A percentile compares a stretch with the other conserved stretches of the same genome.
Evolutionary conservation across 2,113 vertebrate genomes (phyloP).

Genomic region (Melanotaenia duboulayi): DNA sequence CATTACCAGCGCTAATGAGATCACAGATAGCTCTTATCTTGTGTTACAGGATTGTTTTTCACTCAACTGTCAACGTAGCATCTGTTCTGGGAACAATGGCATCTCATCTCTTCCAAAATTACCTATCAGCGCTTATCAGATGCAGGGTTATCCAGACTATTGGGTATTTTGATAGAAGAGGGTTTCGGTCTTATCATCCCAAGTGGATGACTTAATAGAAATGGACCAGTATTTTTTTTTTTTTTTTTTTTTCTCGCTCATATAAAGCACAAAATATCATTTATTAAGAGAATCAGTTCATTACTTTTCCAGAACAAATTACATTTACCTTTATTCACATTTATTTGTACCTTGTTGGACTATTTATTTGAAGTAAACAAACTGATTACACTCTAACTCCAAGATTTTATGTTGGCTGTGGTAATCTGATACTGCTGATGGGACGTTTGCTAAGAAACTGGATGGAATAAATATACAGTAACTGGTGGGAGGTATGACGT

Average conservation of each 20-base stretch:
- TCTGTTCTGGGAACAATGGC: constrained; percentile 65
- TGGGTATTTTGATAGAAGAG: constrained; percentile 29
- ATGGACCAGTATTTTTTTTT: neutral
- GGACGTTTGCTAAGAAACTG: too few species aligned
- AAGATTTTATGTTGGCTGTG: too few species aligned
- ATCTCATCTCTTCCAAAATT: constrained; percentile 59
- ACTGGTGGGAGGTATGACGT: too few species aligned
- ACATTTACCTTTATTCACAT: too few species aligned
- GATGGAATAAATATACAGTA: too few species aligned
- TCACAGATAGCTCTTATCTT: constrained; percentile 73
- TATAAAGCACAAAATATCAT: neutral
- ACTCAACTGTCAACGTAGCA: constrained; percentile 60
- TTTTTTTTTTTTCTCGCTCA: neutral
- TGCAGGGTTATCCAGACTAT: constrained; percentile 31
- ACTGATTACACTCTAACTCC: too few species aligned
- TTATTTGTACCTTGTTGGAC: too few species aligned
- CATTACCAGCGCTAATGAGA: constrained; percentile 74
- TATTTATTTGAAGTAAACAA: too few species aligned
- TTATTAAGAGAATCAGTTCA: too few species aligned
- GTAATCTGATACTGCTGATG: too few species aligned
- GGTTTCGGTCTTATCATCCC: neutral
- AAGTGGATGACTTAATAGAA: neutral
- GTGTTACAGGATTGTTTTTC: constrained; percentile 74
- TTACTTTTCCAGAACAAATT: too few species aligned
- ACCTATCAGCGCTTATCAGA: constrained; percentile 65